A percentile compares a stretch with the other conserved stretches of the same genome.
phyloP scores from a whole-genome alignment of 2,888 invertebrate species.

The Drosophila ochracea region DNA sequence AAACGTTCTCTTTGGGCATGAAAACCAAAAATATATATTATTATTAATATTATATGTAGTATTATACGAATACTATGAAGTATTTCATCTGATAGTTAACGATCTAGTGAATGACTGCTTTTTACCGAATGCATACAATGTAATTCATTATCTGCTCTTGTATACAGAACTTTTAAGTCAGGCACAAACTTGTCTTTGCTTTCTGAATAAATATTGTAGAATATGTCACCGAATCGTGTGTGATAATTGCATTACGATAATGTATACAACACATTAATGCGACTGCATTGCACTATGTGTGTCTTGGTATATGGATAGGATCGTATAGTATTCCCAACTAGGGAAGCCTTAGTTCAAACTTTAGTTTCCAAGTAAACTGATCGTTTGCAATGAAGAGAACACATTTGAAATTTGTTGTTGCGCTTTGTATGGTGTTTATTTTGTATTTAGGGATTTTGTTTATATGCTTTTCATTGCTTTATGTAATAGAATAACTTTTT shows the following conservation, averaged over 20 bases:
- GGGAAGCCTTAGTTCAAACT: neutral
- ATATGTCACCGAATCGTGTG: neutral
- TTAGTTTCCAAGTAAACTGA: neutral
- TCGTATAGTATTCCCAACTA: neutral
- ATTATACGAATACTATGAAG: neutral
- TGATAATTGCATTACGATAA: neutral
- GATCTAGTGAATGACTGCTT: neutral
- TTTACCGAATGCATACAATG: no score
- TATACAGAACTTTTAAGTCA: neutral
- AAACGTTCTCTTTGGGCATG: neutral
- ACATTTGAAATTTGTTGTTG: slow-evolving; percentile 10
- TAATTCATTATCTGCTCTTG: neutral
- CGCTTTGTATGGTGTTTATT: slow-evolving; percentile 51
- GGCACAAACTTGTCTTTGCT: neutral
- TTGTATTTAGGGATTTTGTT: slow-evolving; percentile 52
- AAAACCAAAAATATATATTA: neutral
- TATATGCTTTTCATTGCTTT: slow-evolving; percentile 52
- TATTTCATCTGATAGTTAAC: neutral
- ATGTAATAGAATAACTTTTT: slow-evolving; percentile 60
- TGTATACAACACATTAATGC: neutral
- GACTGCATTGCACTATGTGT: neutral
- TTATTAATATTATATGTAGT: no score
- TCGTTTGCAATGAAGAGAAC: slow-evolving; percentile 6
- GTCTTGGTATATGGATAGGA: neutral
- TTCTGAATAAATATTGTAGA: neutral